phyloP scores from a whole-genome alignment of 2,888 invertebrate genomes.

The Acanthopleura granulata region DNA sequence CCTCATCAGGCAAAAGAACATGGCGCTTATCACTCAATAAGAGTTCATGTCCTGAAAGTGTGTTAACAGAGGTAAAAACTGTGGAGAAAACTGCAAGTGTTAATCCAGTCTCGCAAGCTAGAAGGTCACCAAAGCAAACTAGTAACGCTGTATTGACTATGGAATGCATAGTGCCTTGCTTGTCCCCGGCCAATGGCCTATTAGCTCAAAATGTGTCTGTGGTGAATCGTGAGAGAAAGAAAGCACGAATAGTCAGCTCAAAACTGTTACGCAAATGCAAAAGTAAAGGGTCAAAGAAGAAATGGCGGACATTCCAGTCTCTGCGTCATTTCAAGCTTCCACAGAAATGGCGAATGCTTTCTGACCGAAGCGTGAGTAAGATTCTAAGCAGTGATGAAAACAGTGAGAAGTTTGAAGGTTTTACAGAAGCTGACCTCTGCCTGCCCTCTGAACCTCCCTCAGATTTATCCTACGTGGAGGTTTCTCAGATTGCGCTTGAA shows the following conservation, averaged over 20 bases:
- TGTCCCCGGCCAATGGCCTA: no score
- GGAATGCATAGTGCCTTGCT: no score
- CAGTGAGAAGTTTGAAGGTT: slow-evolving; percentile 41
- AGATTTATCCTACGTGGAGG: slow-evolving; percentile 44
- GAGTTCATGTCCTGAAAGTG: neutral
- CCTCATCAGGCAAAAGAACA: neutral
- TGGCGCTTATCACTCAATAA: neutral
- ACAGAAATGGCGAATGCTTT: slow-evolving; percentile 42
- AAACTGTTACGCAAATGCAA: no score
- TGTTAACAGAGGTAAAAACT: neutral
- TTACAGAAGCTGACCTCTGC: slow-evolving; percentile 30
- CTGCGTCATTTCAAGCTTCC: slow-evolving; percentile 34
- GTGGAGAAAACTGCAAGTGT: neutral
- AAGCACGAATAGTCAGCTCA: neutral
- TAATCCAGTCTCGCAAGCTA: neutral
- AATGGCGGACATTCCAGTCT: neutral
- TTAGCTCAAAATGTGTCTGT: neutral
- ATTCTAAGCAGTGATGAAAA: slow-evolving; percentile 41
- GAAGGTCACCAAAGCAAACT: neutral
- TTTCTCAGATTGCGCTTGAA: slow-evolving; percentile 41
- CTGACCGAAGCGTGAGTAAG: slow-evolving; percentile 41
- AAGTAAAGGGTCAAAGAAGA: neutral
- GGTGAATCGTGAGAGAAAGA: neutral
- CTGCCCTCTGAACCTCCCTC: slow-evolving; percentile 31
- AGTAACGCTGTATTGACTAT: neutral